Conservation (phyloP, 2,113 vertebrate genomes). For the Marcusenius ussheri region DNA sequence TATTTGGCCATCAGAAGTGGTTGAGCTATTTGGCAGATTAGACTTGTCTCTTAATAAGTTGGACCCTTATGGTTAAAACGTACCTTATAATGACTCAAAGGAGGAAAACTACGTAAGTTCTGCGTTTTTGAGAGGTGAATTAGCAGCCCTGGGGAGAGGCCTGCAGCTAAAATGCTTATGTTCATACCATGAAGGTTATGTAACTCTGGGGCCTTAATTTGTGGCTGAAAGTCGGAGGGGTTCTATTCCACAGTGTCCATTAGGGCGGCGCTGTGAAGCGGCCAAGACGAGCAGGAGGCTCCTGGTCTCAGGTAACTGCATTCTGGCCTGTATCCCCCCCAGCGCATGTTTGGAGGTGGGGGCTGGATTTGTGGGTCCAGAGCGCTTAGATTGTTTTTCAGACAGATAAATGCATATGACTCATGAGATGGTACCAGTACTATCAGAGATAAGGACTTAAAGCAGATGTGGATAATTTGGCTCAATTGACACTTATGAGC, state of each 20-base stretch:
- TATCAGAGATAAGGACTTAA: neutral
- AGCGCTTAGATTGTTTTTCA: constrained; percentile 21
- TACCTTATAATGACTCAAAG: neutral
- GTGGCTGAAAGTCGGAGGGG: neutral
- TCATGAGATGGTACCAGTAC: constrained; percentile 28
- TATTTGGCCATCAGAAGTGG: neutral
- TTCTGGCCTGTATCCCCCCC: neutral
- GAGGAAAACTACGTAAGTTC: neutral
- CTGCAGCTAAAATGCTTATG: neutral
- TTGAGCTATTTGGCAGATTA: neutral
- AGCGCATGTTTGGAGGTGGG: neutral
- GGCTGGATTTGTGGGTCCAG: neutral
- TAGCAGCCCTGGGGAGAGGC: neutral
- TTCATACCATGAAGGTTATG: neutral
- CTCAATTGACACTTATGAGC: constrained; percentile 15
- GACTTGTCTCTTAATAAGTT: neutral
- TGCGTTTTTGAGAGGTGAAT: neutral
- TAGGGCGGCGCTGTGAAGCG: neutral
- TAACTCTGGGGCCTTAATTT: neutral
- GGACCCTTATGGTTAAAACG: neutral
- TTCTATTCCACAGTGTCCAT: neutral
- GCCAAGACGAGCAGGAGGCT: neutral
- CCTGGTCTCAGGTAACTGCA: neutral
- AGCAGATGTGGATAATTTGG: neutral
- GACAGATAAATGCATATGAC: constrained; percentile 32